phyloP scores from a whole-genome alignment of 2,888 invertebrate genomes.

The Chirona hameri region DNA sequence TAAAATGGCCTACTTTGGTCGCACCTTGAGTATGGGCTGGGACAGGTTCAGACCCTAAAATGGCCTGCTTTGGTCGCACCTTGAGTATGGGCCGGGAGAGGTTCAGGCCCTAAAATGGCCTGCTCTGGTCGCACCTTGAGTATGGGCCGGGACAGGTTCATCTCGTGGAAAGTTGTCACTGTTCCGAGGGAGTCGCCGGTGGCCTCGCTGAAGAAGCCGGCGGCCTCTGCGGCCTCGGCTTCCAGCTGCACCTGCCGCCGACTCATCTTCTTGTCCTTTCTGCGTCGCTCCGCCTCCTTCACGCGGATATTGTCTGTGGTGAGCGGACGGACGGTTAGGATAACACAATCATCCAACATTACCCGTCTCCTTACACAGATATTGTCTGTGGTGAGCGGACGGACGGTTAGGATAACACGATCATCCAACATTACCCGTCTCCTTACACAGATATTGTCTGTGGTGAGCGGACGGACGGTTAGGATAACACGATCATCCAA shows the following conservation, averaged over 20 bases:
- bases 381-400: background rate
- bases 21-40: too few species aligned
- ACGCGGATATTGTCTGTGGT: background rate
- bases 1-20: too few species aligned
- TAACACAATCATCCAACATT: too few species aligned
- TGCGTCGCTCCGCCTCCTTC: constrained; percentile 23
- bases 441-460: background rate
- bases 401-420: too few species aligned
- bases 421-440: too few species aligned
- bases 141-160: constrained; percentile 92
- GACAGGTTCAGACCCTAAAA: too few species aligned
- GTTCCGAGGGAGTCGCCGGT: constrained; percentile 13
- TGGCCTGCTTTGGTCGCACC: too few species aligned
- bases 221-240: constrained; percentile 30
- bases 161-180: constrained; percentile 62
- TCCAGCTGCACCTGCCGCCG: constrained; percentile 32
- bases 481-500: too few species aligned
- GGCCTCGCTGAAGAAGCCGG: constrained; percentile 22
- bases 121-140: too few species aligned
- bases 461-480: background rate
- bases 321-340: background rate
- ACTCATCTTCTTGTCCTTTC: constrained; percentile 31
- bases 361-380: too few species aligned
- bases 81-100: too few species aligned
- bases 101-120: too few species aligned